Base-by-base conservation (phyloP, 2,888 invertebrate genomes). In the Hyalella azteca region DNA sequence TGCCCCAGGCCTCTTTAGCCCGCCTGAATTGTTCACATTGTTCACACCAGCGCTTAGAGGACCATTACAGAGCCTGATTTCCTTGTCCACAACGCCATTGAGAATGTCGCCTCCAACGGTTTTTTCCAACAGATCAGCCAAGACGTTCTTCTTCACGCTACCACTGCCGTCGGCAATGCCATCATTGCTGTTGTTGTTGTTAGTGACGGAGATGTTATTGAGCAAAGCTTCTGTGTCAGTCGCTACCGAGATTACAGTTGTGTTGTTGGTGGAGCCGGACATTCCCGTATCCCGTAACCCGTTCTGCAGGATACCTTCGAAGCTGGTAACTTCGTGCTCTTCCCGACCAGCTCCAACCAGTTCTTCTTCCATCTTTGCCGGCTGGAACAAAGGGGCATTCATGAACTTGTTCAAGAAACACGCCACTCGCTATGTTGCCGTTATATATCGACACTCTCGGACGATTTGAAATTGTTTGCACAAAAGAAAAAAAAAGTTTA, bases 121-220 rank as follows among this genome's bases (percentile, higher is more conserved):
- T 86, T 94, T 92, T 87, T 95, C 95, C 3, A 95, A 89, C 77
- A 95, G 88, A 87, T 95, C 95, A 0, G 94, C 94, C 73, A 95
- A 89, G 93, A 95, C 93, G 77, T 87, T 87, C 79, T 87, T 87
- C 73, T 82, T 82, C 29, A 39, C 54, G 59, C 29, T 15, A 50
- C 76, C 48, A 32, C 77, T 49, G n/a, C 60, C 77, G 76, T 81
- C 59, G 50, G 78, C 75, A 76, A 79, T 81, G 26, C 81, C 39
- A 76, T 78, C 78, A 78, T 54, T 54, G 78, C 79, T 49, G 77
- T 73, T 45, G 66, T 41, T 48, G 79, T 59, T 39, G 54, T 41
- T 45, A 76, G 13, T 49, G 32, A 40, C 36, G 49, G 26, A 49
- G 59, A 80, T 81, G 80, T 49, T 60, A 76, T n/a, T 73, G 39